Evolutionary conservation across 2,888 invertebrate species (phyloP).

Genomic region (Prosopocoilus inquinatus): DNA sequence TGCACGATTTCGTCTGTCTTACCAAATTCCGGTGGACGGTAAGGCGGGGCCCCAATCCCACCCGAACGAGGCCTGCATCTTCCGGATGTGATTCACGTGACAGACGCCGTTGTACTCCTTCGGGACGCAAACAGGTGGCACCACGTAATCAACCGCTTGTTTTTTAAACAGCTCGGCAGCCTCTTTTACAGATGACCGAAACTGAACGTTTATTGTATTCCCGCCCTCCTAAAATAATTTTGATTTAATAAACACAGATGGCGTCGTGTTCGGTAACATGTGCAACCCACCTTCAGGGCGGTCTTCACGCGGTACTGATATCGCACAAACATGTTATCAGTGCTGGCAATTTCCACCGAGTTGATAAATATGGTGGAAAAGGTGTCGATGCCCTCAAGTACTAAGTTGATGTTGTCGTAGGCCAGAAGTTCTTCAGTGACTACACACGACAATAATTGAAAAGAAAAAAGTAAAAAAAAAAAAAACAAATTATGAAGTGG

Average conservation of each 20-base stretch:
- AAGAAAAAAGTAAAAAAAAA: no score
- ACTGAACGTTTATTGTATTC: conserved; percentile 44
- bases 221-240: conserved; percentile 34
- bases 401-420: conserved; percentile 55
- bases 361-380: conserved; percentile 75
- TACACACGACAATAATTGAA: no score
- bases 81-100: conserved; percentile 85
- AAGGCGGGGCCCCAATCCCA: conserved; percentile 99
- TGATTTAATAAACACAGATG: no score
- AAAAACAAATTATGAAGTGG: no score
- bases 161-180: conserved; percentile 34
- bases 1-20: conserved; percentile 30
- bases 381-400: conserved; percentile 86
- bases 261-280: no score
- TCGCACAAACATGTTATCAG: conserved; percentile 83
- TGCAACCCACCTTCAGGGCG: conserved; percentile 53
- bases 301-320: conserved; percentile 70
- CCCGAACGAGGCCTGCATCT: conserved; percentile 91
- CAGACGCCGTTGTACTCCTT: conserved; percentile 81
- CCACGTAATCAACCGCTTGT: conserved; percentile 44
- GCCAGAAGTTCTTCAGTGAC: conserved; percentile 37
- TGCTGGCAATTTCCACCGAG: conserved; percentile 59
- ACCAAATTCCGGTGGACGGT: conserved; percentile 92
- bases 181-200: conserved; percentile 44
- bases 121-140: conserved; percentile 79